Conservation (phyloP, 1,140 invertebrate genomes). For the Drosophila bifasciata region DNA sequence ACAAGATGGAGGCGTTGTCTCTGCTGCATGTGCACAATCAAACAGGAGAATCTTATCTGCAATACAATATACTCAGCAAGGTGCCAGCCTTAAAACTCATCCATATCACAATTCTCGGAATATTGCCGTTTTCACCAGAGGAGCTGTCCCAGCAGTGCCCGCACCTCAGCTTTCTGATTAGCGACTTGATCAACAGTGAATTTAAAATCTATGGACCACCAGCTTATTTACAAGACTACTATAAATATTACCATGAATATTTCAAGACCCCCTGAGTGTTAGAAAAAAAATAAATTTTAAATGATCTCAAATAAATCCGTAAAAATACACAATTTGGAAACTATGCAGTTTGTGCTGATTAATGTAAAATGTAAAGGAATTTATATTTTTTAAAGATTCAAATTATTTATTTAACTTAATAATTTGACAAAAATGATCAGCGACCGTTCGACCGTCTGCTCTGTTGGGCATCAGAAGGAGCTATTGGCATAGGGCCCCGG, state of each 20-base stretch:
- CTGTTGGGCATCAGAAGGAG: no score
- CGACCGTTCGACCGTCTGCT: no score
- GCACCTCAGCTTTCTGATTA: slow-evolving; percentile 37
- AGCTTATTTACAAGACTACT: slow-evolving; percentile 29
- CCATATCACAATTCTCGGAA: slow-evolving; percentile 37
- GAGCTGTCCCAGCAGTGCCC: slow-evolving; percentile 33
- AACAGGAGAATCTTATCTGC: slow-evolving; percentile 34
- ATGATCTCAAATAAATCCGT: not conserved
- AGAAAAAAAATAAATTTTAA: no score
- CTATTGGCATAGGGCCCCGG: no score
- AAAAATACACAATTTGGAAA: not conserved
- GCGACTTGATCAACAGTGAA: slow-evolving; percentile 18
- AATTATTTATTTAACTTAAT: no score
- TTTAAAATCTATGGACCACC: slow-evolving; percentile 30
- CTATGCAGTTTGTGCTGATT: not conserved
- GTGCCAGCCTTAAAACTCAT: slow-evolving; percentile 19
- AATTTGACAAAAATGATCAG: no score
- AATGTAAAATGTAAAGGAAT: no score
- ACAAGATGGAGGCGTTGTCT: slow-evolving; percentile 33
- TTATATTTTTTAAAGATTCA: no score
- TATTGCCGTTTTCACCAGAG: slow-evolving; percentile 13
- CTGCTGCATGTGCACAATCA: slow-evolving; percentile 39
- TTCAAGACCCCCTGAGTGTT: slow-evolving; percentile 3
- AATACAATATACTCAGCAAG: slow-evolving; percentile 13
- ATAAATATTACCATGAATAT: slow-evolving; percentile 27